Base-by-base conservation (phyloP, 1,140 invertebrate genomes). In the Trichonephila clavata region DNA sequence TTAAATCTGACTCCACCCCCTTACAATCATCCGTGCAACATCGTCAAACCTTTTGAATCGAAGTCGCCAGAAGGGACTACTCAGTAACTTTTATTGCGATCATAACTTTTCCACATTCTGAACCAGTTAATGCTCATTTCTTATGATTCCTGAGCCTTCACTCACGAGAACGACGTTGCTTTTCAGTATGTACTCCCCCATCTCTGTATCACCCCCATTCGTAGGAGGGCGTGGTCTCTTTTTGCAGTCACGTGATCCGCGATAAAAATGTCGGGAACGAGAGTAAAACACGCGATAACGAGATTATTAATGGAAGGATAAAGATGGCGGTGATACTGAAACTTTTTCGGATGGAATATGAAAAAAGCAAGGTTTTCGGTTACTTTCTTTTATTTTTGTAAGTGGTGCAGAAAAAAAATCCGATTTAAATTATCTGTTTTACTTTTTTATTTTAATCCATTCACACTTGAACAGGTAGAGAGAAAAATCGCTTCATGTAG, bases 251-350 rank as follows among this genome's bases (percentile, higher is more conserved):
- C 86, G 86, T 77, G 88, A 90, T 68, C n/a, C 20, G n/a, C 43
- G 71, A 60, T 90, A 90, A 90, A 90, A 71, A 68, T 57, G 61
- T 32, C 43, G 16, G n/a, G 68, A 90, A 71, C 88, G 71, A 80
- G 71, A 60, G 63, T 90, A 90, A 80, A 90, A 60, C 88, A 90
- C 71, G 88, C 68, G 71, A 77, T 90, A 90, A 90, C 88, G 43
- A 90, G 88, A 90, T 90, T 90, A 80, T 90, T 90, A 90, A 90
- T 90, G 88, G 88, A 21, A n/a, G n/a, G 39, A 81, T 80, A 90
- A 89, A 71, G 86, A 68, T 50, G 60, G 63, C 60, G 61, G 21
- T 24, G 63, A 84, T 13, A 59, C 57, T 84, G 83, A 84, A 84
- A 84, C 43, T 60, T 60, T 39, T 84, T 39, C 71, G 27, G 50